Evolutionary conservation across 1,140 invertebrate genomes (phyloP).

Genomic region (Hyposmocoma kahamanoa): DNA sequence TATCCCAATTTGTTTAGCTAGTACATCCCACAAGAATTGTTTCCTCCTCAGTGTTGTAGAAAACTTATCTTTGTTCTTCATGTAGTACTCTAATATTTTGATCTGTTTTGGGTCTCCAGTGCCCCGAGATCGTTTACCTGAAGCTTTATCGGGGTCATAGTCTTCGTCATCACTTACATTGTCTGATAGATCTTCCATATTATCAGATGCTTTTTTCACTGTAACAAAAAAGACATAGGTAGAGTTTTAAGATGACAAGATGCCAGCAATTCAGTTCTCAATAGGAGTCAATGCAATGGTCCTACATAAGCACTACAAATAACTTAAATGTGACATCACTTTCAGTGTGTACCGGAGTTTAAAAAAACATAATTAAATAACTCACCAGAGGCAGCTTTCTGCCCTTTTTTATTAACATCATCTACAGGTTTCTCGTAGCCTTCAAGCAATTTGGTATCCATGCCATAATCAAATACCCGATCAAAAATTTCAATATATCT

Average conservation of each 20-base stretch:
- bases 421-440: constrained; percentile 33
- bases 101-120: constrained; percentile 45
- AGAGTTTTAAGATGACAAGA: too few relatives aligned
- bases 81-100: constrained; percentile 57
- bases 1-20: constrained; percentile 44
- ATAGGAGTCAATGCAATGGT: too few relatives aligned
- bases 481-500: constrained; percentile 62
- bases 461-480: constrained; percentile 62
- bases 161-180: constrained; percentile 41
- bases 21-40: constrained; percentile 39
- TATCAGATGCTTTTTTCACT: constrained; percentile 46
- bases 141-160: constrained; percentile 35
- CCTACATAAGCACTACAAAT: too few relatives aligned
- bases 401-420: neutral
- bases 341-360: too few relatives aligned
- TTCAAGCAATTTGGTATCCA: constrained; percentile 44
- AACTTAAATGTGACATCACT: too few relatives aligned
- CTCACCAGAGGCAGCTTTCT: too few relatives aligned
- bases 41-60: constrained; percentile 39
- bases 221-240: too few relatives aligned
- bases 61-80: constrained; percentile 59
- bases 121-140: constrained; percentile 26
- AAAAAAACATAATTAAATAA: too few relatives aligned
- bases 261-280: too few relatives aligned
- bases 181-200: constrained; percentile 27